These are phyloP conservation scores for Pyxicephalus adspersus DNA, from an alignment of 2,113 vertebrate genomes.

Conservation along the genomic window DNA sequence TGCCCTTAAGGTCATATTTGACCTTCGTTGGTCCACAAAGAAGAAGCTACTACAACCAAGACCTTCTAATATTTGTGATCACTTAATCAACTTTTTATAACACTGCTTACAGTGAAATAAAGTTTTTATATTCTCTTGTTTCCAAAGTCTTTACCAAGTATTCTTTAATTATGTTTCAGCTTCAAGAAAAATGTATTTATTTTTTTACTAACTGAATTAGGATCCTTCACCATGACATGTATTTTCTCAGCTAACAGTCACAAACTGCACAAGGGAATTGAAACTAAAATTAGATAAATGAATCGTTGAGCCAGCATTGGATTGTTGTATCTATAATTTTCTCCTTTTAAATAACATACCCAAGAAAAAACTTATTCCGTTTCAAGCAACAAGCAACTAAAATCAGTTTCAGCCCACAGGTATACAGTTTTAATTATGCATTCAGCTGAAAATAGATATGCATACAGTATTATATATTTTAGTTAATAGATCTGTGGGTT, in stretches of 20 bases:
- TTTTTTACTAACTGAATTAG: slow-evolving; percentile 46
- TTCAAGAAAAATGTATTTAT: not conserved
- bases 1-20: too few relatives aligned
- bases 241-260: slow-evolving; percentile 46
- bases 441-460: slow-evolving; percentile 26
- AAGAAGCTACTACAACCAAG: too few relatives aligned
- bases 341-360: slow-evolving; percentile 28
- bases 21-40: too few relatives aligned
- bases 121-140: not conserved
- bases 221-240: slow-evolving; percentile 37
- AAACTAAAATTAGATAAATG: slow-evolving; percentile 38
- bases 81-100: too few relatives aligned
- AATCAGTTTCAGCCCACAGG: slow-evolving; percentile 13
- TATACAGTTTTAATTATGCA: slow-evolving; percentile 19
- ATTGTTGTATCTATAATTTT: slow-evolving; percentile 16
- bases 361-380: slow-evolving; percentile 30
- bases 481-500: slow-evolving; percentile 31
- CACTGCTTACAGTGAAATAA: too few relatives aligned
- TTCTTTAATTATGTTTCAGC: slow-evolving; percentile 5
- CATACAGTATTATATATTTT: not conserved
- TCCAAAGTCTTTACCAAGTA: not conserved
- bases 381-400: not conserved
- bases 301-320: not conserved
- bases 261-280: slow-evolving; percentile 44
- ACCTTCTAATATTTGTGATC: too few relatives aligned